Evolutionary conservation across 2,113 vertebrate species (phyloP), one percentile per base, ranked within the genome.

Genomic region (Misgurnus anguillicaudatus): DNA sequence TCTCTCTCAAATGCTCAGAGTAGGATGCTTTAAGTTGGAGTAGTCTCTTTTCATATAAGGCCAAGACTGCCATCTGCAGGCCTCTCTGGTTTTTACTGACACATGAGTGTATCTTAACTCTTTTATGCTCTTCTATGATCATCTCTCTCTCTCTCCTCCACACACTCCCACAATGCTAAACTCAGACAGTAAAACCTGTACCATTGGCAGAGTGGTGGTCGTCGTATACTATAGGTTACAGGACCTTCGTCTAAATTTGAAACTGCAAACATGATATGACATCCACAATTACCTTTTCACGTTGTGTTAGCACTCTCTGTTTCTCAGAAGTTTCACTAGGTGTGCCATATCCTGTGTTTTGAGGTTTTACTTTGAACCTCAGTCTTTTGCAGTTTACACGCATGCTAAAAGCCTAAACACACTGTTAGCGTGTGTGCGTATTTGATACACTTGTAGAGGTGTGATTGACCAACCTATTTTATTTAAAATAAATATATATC

Each of bases 21-120:
- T 51, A 14, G n/a, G 24, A 31, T 31, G 24, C 24, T 31, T 31
- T 3, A 31, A 31, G 24, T 31, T 31, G 2, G 3, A 31, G 81
- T 84, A 86, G 88, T 84, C 31, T 73, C 81, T 87, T 60, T 58
- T 17, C 76, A 86, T 83, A 79, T 84, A 64, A 83, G 83, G 77
- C 77, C 82, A 72, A 81, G 80, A 84, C 89, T 89, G 87, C 89
- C 91, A 81, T 88, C 92, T 92, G 81, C 77, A 91, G 92, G 89
- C 47, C 3, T 38, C 21, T 45, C 31, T 13, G 19, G 41, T 14
- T 45, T 60, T 31, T 42, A 31, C 24, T 9, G 17, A 71, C 61
- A 78, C 17, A 65, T 31, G 60, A 31, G 66, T 41, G 39, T 38
- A 57, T n/a, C 73, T 48, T 63, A 9, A 16, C 17, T 14, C 24